Base-by-base conservation (phyloP, 2,113 vertebrate species). In the Edolisoma coerulescens region DNA sequence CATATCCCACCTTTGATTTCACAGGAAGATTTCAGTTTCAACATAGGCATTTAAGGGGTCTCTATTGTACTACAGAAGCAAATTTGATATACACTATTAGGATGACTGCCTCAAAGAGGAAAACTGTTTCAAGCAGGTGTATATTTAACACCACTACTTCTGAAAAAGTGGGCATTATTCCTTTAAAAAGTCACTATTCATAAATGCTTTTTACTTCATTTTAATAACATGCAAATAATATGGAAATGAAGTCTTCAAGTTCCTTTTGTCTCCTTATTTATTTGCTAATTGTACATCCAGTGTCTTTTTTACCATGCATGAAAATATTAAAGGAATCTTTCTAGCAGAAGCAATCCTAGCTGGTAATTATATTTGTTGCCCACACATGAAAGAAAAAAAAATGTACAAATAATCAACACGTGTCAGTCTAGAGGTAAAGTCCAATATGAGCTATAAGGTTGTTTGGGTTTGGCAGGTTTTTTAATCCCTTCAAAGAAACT, bases 231-330 rank as follows among this genome's bases (percentile, higher is more conserved):
- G 42, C 47, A 79, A 86, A 71, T 27, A 77, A 63, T 23, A 81
- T 2, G 3, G 6, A 54, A 57, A 20, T 0, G 0, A 54, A 52
- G 11, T 68, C 22, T 68, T 59, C 11, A 53, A 30, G 67, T 52
- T 80, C 33, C 33, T 90, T 74, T 80, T 74, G 28, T 71, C 60
- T 73, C 53, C 35, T 56, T 86, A 4, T 56, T 50, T 45, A 6
- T 69, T 67, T 61, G 9, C n/a, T 49, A 70, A 65, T 19, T 57
- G 33, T 33, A 67, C 2, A 2, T 33, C 14, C 39, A 63, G 5
- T 42, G 24, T 44, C n/a, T 59, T 59, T 75, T 75, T 47, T 41
- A 50, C 9, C 23, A 27, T 6, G 8, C 59, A 52, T 7, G 26
- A 91, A 93, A 89, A 75, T 23, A 76, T 20, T 71, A 73, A 68